Conservation (phyloP, 2,113 vertebrate species). For the Brachyhypopomus occidentalis region DNA sequence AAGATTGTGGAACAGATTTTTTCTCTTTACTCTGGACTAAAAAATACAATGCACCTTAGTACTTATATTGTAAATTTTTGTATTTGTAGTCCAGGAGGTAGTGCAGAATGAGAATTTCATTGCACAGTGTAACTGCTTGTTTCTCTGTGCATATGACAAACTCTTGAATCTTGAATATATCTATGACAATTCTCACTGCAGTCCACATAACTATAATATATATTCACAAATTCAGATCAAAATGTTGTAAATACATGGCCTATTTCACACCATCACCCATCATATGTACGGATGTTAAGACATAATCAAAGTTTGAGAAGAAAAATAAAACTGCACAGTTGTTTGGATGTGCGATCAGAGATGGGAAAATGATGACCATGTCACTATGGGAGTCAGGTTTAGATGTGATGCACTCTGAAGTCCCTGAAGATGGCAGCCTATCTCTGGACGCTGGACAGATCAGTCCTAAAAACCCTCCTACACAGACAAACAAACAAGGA, state of each 20-base stretch:
- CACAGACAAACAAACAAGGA: constrained; percentile 17
- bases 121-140: too few species aligned
- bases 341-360: not conserved
- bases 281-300: not conserved
- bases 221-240: not conserved
- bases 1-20: not conserved
- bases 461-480: not conserved
- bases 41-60: too few species aligned
- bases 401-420: not conserved
- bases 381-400: not conserved
- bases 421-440: constrained; percentile 26
- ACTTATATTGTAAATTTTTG: too few species aligned
- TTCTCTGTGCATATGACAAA: too few species aligned
- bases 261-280: not conserved
- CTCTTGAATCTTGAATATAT: not conserved
- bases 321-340: not conserved
- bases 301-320: not conserved
- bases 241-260: not conserved
- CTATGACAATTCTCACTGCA: constrained; percentile 14
- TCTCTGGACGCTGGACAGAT: constrained; percentile 7
- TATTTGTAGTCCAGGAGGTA: too few species aligned
- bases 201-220: not conserved
- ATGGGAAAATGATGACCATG: not conserved
- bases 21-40: too few species aligned
- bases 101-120: too few species aligned